These are phyloP conservation scores for Gadopsis bispinosus DNA, from an alignment of 2,797 vertebrate species.

Conservation along the genomic window DNA sequence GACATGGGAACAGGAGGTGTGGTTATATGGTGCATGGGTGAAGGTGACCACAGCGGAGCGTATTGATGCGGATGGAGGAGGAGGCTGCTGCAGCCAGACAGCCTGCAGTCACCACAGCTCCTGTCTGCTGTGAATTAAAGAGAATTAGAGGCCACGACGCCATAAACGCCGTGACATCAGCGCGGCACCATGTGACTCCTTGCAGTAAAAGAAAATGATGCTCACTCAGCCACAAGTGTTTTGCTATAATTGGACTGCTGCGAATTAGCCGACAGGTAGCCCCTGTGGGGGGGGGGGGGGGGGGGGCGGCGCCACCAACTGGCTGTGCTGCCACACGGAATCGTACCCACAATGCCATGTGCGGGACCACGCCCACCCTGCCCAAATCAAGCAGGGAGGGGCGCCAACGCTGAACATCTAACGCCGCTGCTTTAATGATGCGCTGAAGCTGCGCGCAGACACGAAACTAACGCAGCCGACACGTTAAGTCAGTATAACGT, in stretches of 20 bases:
- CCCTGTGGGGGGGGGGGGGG: not conserved
- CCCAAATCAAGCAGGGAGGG: slow-evolving; percentile 64
- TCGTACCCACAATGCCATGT: slow-evolving; percentile 48
- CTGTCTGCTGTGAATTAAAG: slow-evolving; percentile 75
- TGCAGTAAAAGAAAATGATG: slow-evolving; percentile 70
- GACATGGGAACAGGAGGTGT: slow-evolving; percentile 54
- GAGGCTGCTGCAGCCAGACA: slow-evolving; percentile 39
- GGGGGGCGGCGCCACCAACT: slow-evolving; percentile 4
- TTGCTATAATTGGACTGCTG: slow-evolving; percentile 57
- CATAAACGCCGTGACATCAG: slow-evolving; percentile 77
- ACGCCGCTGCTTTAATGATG: slow-evolving; percentile 11
- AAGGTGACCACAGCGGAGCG: slow-evolving; percentile 52
- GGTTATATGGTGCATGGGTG: slow-evolving; percentile 45
- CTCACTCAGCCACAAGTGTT: not conserved
- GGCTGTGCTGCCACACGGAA: slow-evolving; percentile 17
- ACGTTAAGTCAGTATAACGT: not conserved
- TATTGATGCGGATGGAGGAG: slow-evolving; percentile 47
- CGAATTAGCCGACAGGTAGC: slow-evolving; percentile 45
- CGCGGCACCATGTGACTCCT: slow-evolving; percentile 60
- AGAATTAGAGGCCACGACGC: slow-evolving; percentile 66
- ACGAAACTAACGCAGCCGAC: not conserved
- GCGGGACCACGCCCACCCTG: slow-evolving; percentile 66
- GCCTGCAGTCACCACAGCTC: slow-evolving; percentile 63
- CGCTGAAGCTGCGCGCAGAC: not conserved
- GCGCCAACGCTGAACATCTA: slow-evolving; percentile 9